Evolutionary conservation across 1,140 invertebrate genomes (phyloP).

Genomic region (Mycetomoellerius zeteki): DNA sequence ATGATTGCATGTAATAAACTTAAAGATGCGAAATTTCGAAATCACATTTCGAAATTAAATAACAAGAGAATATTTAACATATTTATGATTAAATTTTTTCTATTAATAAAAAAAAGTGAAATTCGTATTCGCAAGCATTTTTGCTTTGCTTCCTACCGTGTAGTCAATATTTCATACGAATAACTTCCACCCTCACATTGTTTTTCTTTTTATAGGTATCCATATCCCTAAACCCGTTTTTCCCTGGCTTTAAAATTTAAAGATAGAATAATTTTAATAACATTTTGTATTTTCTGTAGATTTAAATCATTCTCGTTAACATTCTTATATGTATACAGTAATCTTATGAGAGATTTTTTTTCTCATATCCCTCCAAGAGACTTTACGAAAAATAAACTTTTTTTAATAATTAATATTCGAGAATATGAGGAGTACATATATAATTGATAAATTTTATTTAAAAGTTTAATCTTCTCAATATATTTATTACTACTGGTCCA

Average conservation of each 20-base stretch:
- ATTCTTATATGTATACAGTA: too few species aligned
- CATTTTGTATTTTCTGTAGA: too few species aligned
- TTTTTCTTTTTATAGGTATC: conserved; percentile 5
- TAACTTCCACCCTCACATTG: conserved; percentile 10
- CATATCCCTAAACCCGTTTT: neutral
- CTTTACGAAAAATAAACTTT: neutral
- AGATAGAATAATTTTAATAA: neutral
- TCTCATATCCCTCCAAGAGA: neutral
- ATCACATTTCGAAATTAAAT: conserved; percentile 14
- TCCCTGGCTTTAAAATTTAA: neutral
- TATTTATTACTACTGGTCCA: neutral
- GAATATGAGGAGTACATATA: neutral
- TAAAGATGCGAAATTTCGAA: neutral
- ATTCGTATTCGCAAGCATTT: neutral
- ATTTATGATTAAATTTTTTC: conserved; percentile 34
- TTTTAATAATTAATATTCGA: conserved; percentile 20
- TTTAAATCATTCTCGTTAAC: too few species aligned
- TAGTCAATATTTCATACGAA: neutral
- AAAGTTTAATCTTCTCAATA: neutral
- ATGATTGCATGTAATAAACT: neutral
- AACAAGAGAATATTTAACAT: neutral
- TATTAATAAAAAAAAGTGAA: neutral
- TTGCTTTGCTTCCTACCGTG: neutral
- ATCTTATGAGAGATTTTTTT: neutral
- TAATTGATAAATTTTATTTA: neutral